These are phyloP conservation scores for Saxicola maurus DNA, from an alignment of 2,797 vertebrate genomes.

Conservation along the genomic window DNA sequence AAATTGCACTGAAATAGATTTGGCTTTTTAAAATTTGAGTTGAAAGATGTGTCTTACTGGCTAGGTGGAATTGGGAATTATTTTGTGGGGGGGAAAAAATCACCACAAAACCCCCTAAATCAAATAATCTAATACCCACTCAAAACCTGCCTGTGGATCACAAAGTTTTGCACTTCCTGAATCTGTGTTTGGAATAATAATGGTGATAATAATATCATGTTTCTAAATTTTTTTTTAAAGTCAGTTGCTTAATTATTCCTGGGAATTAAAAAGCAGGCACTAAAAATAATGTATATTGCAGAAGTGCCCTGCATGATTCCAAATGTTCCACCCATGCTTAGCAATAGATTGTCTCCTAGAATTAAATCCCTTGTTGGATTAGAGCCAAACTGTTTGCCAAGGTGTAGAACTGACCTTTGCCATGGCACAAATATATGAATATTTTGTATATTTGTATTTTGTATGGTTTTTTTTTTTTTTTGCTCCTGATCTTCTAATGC, in stretches of 20 bases:
- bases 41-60: neutral
- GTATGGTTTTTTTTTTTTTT: neutral
- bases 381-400: neutral
- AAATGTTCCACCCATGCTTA: neutral
- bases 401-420: neutral
- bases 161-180: neutral
- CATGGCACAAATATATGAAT: neutral
- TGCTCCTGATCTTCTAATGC: neutral
- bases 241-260: neutral
- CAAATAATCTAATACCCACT: neutral
- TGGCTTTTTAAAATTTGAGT: neutral
- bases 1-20: neutral
- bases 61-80: neutral
- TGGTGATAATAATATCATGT: neutral
- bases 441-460: neutral
- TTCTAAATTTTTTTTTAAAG: neutral
- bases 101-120: neutral
- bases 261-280: neutral
- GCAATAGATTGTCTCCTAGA: neutral
- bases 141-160: neutral
- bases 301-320: neutral
- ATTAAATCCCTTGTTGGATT: neutral
- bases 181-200: neutral
- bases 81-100: neutral
- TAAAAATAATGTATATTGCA: neutral